Evolutionary conservation across 1,140 invertebrate genomes (phyloP).

Genomic region (Atta texana): DNA sequence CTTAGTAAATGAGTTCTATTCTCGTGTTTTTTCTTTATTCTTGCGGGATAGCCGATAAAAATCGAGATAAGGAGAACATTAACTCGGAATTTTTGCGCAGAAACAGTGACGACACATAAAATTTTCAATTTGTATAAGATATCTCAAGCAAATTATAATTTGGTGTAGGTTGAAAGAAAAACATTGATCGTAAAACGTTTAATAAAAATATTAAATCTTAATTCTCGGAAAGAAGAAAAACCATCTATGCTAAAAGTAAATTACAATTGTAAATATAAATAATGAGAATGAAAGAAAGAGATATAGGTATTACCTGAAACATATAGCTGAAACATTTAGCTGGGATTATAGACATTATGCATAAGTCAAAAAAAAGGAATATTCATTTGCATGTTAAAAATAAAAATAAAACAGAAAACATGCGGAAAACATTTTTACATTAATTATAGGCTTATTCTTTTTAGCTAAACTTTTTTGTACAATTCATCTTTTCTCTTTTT

Average conservation of each 20-base stretch:
- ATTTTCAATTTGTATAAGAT: not conserved
- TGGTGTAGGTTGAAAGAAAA: not conserved
- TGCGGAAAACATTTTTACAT: not conserved
- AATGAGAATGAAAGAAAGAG: not conserved
- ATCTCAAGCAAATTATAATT: not conserved
- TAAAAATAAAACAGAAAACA: not conserved
- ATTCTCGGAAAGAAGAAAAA: not conserved
- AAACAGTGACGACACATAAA: not conserved
- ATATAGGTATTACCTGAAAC: not conserved
- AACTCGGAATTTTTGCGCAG: not conserved
- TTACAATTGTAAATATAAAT: constrained; percentile 31
- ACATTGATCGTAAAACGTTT: not conserved
- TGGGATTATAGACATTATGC: no score
- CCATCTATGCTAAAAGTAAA: not conserved
- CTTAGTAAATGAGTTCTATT: constrained; percentile 36
- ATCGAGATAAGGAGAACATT: not conserved
- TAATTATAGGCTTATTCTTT: no score
- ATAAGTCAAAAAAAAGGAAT: not conserved
- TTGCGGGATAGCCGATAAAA: not conserved
- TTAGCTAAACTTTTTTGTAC: no score
- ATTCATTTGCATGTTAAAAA: constrained; percentile 12
- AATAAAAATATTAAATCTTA: not conserved
- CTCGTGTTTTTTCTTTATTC: not conserved
- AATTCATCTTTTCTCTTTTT: no score
- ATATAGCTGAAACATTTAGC: no score